Evolutionary conservation across 2,888 invertebrate species (phyloP), one percentile per base, ranked within the genome.

Genomic region (Ganaspis brasiliensis): DNA sequence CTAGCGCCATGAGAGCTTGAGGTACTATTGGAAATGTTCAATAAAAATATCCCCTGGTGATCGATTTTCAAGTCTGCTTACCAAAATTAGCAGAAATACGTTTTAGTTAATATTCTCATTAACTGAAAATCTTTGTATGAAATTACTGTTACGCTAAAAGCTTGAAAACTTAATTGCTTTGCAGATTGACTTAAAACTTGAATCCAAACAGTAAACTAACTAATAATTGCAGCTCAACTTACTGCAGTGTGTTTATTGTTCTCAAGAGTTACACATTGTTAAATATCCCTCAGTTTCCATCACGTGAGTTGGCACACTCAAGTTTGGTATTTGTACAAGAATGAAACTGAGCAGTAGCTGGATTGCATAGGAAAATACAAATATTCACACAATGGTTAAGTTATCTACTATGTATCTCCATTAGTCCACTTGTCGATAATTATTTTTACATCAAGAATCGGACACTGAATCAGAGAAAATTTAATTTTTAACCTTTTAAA

Each of bases 231-330:
- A 56, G 56, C 56, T 26, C 26, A 26, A 21, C 56, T 56, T 56
- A 26, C 56, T 24, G 56, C 56, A 24, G 24, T 56, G 56, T 12
- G 26, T 56, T 56, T 21, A 56, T 56, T 56, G 56, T 56, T 56
- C 26, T 56, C 56, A 24, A 56, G 24, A 56, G 56, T 14, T 56
- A 24, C 56, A 56, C 56, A 56, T 10, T 14, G 56, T 56, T 56
- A 56, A 56, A 56, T 56, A 56, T 56, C 56, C 56, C 56, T 56
- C 24, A 12, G 56, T 56, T 56, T 26, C 56, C 56, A 56, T 56
- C 56, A 56, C 19, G 56, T 56, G 56, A 4, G 56, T 56, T 56
- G 21, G 56, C 56, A 56, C 56, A 56, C 56, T 56, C 56, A 26
- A 56, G 56, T 56, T 56, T 56, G 24, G 56, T 56, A 56, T 56